These are phyloP conservation scores for Zootermopsis nevadensis DNA, from an alignment of 2,888 invertebrate species.

Conservation along the genomic window DNA sequence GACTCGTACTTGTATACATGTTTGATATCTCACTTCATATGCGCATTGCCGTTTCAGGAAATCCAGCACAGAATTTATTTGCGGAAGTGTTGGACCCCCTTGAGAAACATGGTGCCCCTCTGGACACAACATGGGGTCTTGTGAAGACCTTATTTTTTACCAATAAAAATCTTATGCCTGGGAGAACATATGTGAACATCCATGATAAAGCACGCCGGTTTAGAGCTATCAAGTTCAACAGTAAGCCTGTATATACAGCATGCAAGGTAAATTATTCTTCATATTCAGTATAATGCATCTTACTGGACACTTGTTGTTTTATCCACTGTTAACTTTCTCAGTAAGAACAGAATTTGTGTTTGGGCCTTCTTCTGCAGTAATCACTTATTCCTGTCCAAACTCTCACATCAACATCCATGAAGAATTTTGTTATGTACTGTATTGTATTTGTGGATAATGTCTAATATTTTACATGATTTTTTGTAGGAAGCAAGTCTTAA, in stretches of 20 bases:
- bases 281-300: no score
- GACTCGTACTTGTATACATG: no score
- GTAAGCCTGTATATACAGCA: slow-evolving; percentile 74
- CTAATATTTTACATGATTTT: not conserved
- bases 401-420: no score
- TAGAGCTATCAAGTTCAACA: slow-evolving; percentile 78
- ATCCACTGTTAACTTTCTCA: no score
- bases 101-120: slow-evolving; percentile 76
- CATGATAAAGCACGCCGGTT: slow-evolving; percentile 83
- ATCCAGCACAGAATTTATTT: slow-evolving; percentile 67
- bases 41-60: not conserved
- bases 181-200: slow-evolving; percentile 80
- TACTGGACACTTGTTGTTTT: no score
- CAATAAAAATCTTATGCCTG: slow-evolving; percentile 82
- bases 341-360: no score
- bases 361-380: no score
- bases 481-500: slow-evolving; percentile 31
- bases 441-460: no score
- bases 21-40: no score
- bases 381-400: no score
- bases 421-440: no score
- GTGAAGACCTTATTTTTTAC: slow-evolving; percentile 86
- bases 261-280: slow-evolving; percentile 64
- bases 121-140: slow-evolving; percentile 89
- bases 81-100: slow-evolving; percentile 77